phyloP scores from a whole-genome alignment of 1,140 invertebrate genomes.

The Heliconius nattereri region DNA sequence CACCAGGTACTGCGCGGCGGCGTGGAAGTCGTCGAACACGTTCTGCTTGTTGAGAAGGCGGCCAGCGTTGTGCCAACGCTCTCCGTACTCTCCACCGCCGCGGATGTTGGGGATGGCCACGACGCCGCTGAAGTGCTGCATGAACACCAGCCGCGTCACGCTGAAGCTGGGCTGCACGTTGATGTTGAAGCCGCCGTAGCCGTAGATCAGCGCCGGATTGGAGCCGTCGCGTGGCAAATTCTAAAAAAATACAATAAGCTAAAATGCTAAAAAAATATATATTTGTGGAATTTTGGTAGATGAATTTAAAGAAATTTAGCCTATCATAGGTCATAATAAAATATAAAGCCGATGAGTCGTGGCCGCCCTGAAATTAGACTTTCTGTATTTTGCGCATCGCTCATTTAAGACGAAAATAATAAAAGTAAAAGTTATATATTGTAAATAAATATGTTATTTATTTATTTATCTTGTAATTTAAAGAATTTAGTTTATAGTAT shows the following conservation, averaged over 20 bases:
- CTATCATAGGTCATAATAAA: too few relatives aligned
- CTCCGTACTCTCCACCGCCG: conserved; percentile 98
- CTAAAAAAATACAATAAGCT: conserved; percentile 32
- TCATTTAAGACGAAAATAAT: too few relatives aligned
- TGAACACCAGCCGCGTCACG: conserved; percentile 91
- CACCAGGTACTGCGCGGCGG: conserved; percentile 95
- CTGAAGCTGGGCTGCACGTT: conserved; percentile 93
- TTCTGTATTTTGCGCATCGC: too few relatives aligned
- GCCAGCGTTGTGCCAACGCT: conserved; percentile 97
- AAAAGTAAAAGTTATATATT: too few relatives aligned
- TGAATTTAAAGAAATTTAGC: too few relatives aligned
- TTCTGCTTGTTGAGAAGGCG: conserved; percentile 97
- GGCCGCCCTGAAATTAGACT: too few relatives aligned
- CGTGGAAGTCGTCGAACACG: conserved; percentile 97
- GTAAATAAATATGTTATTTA: too few relatives aligned
- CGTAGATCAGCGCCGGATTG: conserved; percentile 93
- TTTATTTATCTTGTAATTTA: too few relatives aligned
- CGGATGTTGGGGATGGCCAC: conserved; percentile 96
- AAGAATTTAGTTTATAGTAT: too few relatives aligned
- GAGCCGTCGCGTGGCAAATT: conserved; percentile 83
- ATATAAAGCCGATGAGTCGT: too few relatives aligned
- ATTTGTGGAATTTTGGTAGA: too few relatives aligned
- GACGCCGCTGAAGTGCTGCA: conserved; percentile 94
- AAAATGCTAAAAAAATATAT: too few relatives aligned
- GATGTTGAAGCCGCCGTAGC: conserved; percentile 98